Evolutionary conservation across 2,797 vertebrate genomes (phyloP).

Genomic region (Trachurus trachurus): DNA sequence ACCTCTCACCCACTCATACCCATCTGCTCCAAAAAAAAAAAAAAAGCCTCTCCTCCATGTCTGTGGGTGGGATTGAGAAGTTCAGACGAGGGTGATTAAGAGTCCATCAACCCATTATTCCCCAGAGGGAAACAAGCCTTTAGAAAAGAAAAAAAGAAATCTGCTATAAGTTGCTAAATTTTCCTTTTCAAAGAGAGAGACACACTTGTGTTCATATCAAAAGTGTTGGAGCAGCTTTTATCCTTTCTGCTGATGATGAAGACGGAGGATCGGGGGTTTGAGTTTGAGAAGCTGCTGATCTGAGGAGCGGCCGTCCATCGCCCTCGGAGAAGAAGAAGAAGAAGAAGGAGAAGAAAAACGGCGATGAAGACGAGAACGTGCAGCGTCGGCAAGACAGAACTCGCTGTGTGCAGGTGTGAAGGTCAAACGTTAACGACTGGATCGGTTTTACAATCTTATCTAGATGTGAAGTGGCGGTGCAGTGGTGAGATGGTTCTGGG

Average conservation of each 20-base stretch:
- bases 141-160: background rate
- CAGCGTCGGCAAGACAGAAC: too few relatives aligned
- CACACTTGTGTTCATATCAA: slow-evolving; percentile 9
- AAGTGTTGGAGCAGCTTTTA: background rate
- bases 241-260: slow-evolving; percentile 21
- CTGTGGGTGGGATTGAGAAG: slow-evolving; percentile 43
- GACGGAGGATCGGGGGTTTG: background rate
- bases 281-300: slow-evolving; percentile 47
- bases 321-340: background rate
- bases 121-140: slow-evolving; percentile 8
- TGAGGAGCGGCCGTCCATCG: background rate
- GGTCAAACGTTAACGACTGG: too few relatives aligned
- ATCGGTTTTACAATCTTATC: too few relatives aligned
- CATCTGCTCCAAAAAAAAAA: slow-evolving; percentile 7
- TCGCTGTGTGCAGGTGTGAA: too few relatives aligned
- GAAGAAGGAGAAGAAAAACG: too few relatives aligned
- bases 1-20: slow-evolving; percentile 22
- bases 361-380: too few relatives aligned
- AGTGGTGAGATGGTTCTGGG: too few relatives aligned
- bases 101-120: slow-evolving; percentile 34
- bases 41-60: slow-evolving; percentile 15
- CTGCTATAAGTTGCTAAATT: slow-evolving; percentile 9
- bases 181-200: slow-evolving; percentile 4
- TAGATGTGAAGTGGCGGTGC: too few relatives aligned
- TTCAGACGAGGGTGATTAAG: slow-evolving; percentile 35